Evolutionary conservation across 2,888 invertebrate species (phyloP), one percentile per base, ranked within the genome.

Genomic region (Andrena trimmerana): DNA sequence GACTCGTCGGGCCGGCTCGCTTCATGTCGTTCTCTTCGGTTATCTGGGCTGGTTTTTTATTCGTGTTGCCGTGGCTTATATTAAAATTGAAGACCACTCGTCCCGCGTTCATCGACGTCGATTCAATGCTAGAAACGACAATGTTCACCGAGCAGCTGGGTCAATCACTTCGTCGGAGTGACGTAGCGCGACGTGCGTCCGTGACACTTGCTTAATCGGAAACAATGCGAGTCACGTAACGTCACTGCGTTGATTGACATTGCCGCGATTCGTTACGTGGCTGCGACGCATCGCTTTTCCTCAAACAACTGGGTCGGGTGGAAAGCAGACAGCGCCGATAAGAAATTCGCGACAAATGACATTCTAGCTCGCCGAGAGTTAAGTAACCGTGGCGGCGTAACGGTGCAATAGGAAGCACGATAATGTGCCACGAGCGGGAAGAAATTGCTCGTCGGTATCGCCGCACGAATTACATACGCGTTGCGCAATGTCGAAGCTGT

Each of bases 191-290:
- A 81, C 77, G 63, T 50, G 75, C 63, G 88, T 85, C 88, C 88
- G 81, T 88, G 88, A 88, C 86, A 88, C 88, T 84, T 83, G 83
- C 88, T 82, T 76, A 54, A 36, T 85, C 76, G 86, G 73, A 85
- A 88, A 88, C 88, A 88, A 88, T 88, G 86, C 88, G 67, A 77
- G 73, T 86, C 88, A 84, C 88, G 85, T 88, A 88, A 85, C 78
- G 54, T 80, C 73, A 57, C 73, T 48, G 65, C 82, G 78, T 78
- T 78, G 87, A 85, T 88, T 82, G 82, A 88, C 80, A 78, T 84
- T 83, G 81, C 73, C 65, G 75, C 29, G 78, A 81, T 76, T 86
- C 80, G 75, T 77, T 78, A 48, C 50, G 75, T 60, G 72, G 75
- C 59, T 52, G 54, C 60, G 65, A 20, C 42, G 48, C 78, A 29